Percentiles rank a stretch among this genome's conserved stretches.
Conservation (phyloP, 2,113 vertebrate species). For the Ceyx margarethae region DNA sequence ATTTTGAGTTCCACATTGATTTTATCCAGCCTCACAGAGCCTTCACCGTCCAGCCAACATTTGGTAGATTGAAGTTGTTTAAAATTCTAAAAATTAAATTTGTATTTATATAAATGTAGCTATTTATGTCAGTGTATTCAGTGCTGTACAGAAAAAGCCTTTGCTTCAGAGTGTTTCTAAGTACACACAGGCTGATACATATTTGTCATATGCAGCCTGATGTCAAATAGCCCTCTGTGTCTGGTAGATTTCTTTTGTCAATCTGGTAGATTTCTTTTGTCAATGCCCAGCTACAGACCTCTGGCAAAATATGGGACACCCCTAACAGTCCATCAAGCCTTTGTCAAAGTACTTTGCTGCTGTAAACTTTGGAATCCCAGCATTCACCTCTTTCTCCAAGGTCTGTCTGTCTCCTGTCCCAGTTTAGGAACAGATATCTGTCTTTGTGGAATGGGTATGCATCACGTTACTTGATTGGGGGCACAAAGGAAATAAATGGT, state of each 20-base stretch:
- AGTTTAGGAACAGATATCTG: not conserved
- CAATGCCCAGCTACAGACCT: not conserved
- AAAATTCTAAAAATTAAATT: not conserved
- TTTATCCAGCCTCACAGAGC: slow-evolving; percentile 80
- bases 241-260: not conserved
- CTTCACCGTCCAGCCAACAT: slow-evolving; percentile 81
- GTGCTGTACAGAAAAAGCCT: not conserved
- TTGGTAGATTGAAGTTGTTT: slow-evolving; percentile 75
- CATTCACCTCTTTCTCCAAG: not conserved
- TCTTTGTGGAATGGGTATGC: not conserved
- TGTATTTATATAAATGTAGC: not conserved
- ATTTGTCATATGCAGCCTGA: not conserved
- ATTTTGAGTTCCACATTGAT: slow-evolving; percentile 89
- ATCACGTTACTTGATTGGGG: not conserved
- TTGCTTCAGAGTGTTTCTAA: not conserved
- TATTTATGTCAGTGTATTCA: not conserved
- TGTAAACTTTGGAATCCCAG: not conserved
- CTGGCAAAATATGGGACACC: not conserved
- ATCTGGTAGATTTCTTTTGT: not conserved
- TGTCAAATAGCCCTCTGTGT: not conserved
- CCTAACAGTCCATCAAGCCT: accelerated
- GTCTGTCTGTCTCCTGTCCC: not conserved
- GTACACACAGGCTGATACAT: not conserved
- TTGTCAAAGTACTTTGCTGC: not conserved
- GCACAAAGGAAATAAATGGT: not conserved